Evolutionary conservation across 2,888 invertebrate species (phyloP), one percentile per base, ranked within the genome.

Genomic region (Phania funesta): DNA sequence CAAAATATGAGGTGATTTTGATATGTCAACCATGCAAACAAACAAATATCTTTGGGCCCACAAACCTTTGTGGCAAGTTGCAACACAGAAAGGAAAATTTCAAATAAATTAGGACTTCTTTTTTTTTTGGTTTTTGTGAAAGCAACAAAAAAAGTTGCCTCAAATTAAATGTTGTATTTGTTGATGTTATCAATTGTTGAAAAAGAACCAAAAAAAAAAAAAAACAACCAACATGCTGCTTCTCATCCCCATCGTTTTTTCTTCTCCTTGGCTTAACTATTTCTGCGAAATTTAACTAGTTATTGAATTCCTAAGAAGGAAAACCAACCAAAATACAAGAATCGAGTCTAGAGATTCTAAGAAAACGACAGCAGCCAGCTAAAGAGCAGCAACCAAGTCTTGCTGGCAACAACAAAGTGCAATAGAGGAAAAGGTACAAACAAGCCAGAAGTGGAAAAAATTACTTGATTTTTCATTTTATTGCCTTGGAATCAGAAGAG

Each of bases 271-370:
- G 44, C 20, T 68, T 81, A 78, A 82, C 82, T 82, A 82, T 78
- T 82, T 82, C 82, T 82, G 75, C 78, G 82, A 82, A 82, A 79
- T 79, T 79, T 73, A 79, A 79, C 78, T 79, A 79, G 78, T 73
- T 79, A 79, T 73, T 79, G 78, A 79, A 79, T 79, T 79, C 78
- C 78, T 79, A 79, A 73, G 80, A 75, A 80, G 56, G 44, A 67
- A 74, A 60, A 32, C 20, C 62, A 67, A 48, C 62, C 56, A 52
- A 58, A 60, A 60, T 62, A 65, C 38, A 68, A 80, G 62, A 74
- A 80, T 26, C 58, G 20, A 65, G 38, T 56, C 56, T 11, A 62
- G 62, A 77, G 67, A 77, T 81, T 81, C 81, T 73, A 29, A 77
- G 81, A 82, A 82, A 54, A 60, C 65, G 24, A 48, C 70, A 71